Base-by-base conservation (phyloP, 2,113 vertebrate genomes). In the Ardeotis arabs region DNA sequence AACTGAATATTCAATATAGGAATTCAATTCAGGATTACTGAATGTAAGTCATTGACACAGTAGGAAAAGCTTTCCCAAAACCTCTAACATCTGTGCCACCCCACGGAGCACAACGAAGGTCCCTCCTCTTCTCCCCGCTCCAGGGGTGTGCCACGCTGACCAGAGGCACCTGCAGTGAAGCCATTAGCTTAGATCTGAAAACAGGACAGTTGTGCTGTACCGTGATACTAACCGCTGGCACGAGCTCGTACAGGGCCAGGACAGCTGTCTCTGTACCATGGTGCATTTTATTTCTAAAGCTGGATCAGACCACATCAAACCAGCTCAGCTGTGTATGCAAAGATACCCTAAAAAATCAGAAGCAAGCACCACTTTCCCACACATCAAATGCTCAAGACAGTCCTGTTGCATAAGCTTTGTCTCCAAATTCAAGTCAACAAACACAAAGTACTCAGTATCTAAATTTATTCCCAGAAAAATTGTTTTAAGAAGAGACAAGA, bases 211-310 rank as follows among this genome's bases (percentile, higher is more conserved):
- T 33, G 33, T 4, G 23, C 4, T 3, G 62, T 17, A 35, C 25
- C 27, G 50, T 1, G 23, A 52, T 28, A 24, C 37, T 33, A 35
- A 47, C 55, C 0, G 0, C 45, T 31, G 25, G 17, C 35, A 68
- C 0, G 0, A 55, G 27, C 59, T 35, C 10, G 18, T 6, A 33
- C 19, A 68, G 13, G 2, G 1, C 53, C 44, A 66, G 31, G 31
- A 52, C 41, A 75, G 41, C 37, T 27, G n/a, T 24, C 44, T 27
- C 56, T 79, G 33, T 53, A 41, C 10, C 58, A 6, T 2, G 7
- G 11, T 8, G 64, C 39, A 20, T n/a, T 59, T 77, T n/a, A 56
- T 60, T 87, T 44, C 81, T 60, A 28, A 60, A 68, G 67, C 28
- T 84, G 37, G 25, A 41, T 37, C 21, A 12, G 25, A 44, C 60